Percentiles rank a stretch among this genome's conserved stretches.
These are phyloP conservation scores for Bombus picipes DNA, from an alignment of 1,140 invertebrate species.

Conservation along the genomic window DNA sequence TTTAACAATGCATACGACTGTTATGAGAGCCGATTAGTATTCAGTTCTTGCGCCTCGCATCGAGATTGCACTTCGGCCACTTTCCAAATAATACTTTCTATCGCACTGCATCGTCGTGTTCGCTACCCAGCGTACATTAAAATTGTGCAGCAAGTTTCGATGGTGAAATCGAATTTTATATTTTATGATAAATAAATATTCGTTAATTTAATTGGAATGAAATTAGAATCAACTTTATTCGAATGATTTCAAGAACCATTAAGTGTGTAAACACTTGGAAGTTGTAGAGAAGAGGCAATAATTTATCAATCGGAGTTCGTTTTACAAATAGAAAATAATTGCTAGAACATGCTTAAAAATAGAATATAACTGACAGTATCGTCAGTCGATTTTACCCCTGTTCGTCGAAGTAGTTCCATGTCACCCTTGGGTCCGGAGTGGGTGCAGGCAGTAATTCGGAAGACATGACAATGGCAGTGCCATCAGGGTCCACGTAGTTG, in stretches of 20 bases:
- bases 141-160: not conserved
- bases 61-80: slow-evolving; percentile 8
- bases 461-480: slow-evolving; percentile 77
- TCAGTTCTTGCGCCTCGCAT: not conserved
- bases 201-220: not conserved
- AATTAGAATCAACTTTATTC: not conserved
- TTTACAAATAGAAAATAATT: not conserved
- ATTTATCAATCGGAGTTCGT: too few species aligned
- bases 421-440: slow-evolving; percentile 80
- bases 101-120: not conserved
- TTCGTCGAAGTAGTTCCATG: slow-evolving; percentile 94
- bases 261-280: not conserved
- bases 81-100: slow-evolving; percentile 36
- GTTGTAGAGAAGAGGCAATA: not conserved
- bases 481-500: slow-evolving; percentile 78
- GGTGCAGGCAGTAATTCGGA: slow-evolving; percentile 79
- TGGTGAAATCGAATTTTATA: not conserved
- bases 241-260: not conserved
- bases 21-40: slow-evolving; percentile 12
- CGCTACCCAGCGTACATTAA: not conserved
- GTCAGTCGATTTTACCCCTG: slow-evolving; percentile 76
- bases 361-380: not conserved
- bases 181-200: not conserved
- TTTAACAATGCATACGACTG: slow-evolving; percentile 27
- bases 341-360: not conserved